These are phyloP conservation scores for Chelon auratus DNA, from an alignment of 2,797 vertebrate species.

Conservation along the genomic window DNA sequence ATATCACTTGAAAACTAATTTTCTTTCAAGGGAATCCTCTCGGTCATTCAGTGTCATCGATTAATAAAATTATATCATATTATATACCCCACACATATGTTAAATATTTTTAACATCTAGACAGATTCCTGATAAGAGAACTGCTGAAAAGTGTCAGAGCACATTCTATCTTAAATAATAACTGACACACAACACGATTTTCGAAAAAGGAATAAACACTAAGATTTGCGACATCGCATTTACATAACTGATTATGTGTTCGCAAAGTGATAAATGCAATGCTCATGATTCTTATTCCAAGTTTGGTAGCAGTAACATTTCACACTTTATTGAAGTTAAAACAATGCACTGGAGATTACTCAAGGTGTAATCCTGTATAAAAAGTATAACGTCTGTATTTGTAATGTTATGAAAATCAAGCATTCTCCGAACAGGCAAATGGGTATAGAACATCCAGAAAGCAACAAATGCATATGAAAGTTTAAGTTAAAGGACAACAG, in stretches of 20 bases:
- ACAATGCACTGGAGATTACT: slow-evolving; percentile 22
- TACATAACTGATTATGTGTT: slow-evolving; percentile 25
- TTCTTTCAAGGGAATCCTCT: slow-evolving; percentile 12
- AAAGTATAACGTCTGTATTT: not conserved
- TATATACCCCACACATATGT: slow-evolving; percentile 22
- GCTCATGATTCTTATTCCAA: not conserved
- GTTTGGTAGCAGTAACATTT: slow-evolving; percentile 16
- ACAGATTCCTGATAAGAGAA: slow-evolving; percentile 16
- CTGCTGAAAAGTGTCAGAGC: slow-evolving; percentile 22
- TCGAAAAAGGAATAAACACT: slow-evolving; percentile 30
- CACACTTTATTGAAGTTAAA: slow-evolving; percentile 16
- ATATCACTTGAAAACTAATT: not conserved
- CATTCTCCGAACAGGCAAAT: slow-evolving; percentile 6
- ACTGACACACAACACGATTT: slow-evolving; percentile 32
- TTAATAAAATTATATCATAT: slow-evolving; percentile 21
- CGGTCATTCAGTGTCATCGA: slow-evolving; percentile 12
- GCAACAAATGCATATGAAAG: slow-evolving; percentile 57
- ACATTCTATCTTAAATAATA: slow-evolving; percentile 49
- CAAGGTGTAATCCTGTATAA: slow-evolving; percentile 23
- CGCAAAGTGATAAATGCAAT: slow-evolving; percentile 21
- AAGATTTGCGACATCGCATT: slow-evolving; percentile 29
- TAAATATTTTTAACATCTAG: slow-evolving; percentile 18
- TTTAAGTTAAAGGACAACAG: slow-evolving; percentile 48
- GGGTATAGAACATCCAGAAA: slow-evolving; percentile 18
- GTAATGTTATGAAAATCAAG: slow-evolving; percentile 5